Base-by-base conservation (phyloP, 2,797 vertebrate species). In the Nothura maculosa region DNA sequence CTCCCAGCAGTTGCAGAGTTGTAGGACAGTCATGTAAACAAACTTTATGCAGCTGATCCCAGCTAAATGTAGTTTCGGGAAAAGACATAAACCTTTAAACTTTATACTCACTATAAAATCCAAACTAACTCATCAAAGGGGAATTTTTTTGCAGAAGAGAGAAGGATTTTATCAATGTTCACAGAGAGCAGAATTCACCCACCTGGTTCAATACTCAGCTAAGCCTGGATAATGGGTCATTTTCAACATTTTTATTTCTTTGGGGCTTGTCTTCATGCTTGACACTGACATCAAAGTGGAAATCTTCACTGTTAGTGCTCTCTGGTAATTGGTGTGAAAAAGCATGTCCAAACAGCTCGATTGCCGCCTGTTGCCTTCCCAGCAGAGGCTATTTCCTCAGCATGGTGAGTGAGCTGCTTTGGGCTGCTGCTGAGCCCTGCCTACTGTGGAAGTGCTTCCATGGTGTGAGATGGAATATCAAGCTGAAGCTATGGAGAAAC, bases 301-400 rank as follows among this genome's bases (percentile, higher is more conserved):
- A 83, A 76, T 76, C 60, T 50, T 76, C 20, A 60, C 13, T 81
- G 45, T 45, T 47, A 69, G 55, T 32, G 6, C 8, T 76, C 42
- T 62, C 27, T 7, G 7, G 45, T 45, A 85, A 79, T 5, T 45
- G 69, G 48, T 68, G 48, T 72, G 54, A 89, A 78, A 27, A 15
- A 68, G 22, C 85, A 16, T 38, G 62, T 85, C n/a, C 62, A 58
- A 78, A 78, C 69, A 92, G 15, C 6, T 93, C 38, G 25, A 45
- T 32, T 1, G 3, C 13, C n/a, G 13, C 4, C 38, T 75, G 38
- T 34, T 64, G 9, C 30, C 32, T 61, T 74, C 27, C 22, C 17
- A 54, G 21, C 0, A 0, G 20, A 79, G 36, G 16, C 3, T 40
- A 7, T 36, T 32, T 77, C 50, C 38, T 79, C 47, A 74, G 20